Conservation (phyloP, 35 echinoderm and acorn worm species). For the Eucidaris tribuloides region DNA sequence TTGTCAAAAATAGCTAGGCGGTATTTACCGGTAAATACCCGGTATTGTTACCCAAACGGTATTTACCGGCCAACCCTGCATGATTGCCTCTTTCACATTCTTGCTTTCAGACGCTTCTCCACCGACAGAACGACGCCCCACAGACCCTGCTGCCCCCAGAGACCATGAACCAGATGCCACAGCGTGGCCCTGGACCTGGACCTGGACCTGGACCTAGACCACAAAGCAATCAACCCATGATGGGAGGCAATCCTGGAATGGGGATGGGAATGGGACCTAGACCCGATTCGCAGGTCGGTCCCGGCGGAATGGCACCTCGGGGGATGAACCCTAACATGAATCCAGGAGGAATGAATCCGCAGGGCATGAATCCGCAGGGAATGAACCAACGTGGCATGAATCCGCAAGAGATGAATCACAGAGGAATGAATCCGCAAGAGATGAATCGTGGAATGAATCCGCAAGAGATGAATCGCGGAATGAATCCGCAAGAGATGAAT, state of each 20-base stretch:
- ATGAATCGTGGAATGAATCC: too few species aligned
- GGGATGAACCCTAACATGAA: slow-evolving; percentile 12
- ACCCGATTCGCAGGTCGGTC: slow-evolving; percentile 12
- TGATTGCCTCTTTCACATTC: too few species aligned
- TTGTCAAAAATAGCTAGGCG: too few species aligned
- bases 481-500: too few species aligned
- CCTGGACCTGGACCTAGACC: slow-evolving; percentile 25
- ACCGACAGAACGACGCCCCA: slow-evolving; percentile 77
- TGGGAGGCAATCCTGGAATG: slow-evolving; percentile 16
- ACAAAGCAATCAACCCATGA: not conserved
- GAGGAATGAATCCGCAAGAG: too few species aligned
- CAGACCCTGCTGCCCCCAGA: slow-evolving; percentile 66
- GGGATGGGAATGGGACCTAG: slow-evolving; percentile 26
- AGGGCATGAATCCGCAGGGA: too few species aligned
- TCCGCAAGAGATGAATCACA: too few species aligned
- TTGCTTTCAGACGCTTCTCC: slow-evolving; percentile 80
- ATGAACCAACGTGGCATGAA: too few species aligned
- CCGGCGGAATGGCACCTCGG: not conserved
- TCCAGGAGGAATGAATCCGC: slow-evolving; percentile 8
- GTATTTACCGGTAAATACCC: too few species aligned
- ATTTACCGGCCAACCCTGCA: too few species aligned
- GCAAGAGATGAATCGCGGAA: too few species aligned
- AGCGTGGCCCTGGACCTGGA: slow-evolving; percentile 23
- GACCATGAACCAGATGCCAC: not conserved
- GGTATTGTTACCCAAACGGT: too few species aligned